phyloP scores from a whole-genome alignment of 2,113 vertebrate genomes.

The Cynoglossus semilaevis region DNA sequence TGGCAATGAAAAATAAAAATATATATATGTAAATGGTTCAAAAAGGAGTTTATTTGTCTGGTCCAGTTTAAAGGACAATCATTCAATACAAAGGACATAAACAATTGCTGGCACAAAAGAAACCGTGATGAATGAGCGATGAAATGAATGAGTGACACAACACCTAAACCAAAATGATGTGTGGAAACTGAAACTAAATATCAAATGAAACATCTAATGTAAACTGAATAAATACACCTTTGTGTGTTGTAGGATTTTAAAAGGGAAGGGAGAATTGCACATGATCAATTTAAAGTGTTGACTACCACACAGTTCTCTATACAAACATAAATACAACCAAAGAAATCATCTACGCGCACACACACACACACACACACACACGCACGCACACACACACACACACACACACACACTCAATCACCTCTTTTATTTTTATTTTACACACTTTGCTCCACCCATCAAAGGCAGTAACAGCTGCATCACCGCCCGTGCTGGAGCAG shows the following conservation, averaged over 20 bases:
- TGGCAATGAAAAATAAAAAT: constrained; percentile 28
- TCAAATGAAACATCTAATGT: constrained; percentile 57
- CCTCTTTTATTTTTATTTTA: constrained; percentile 21
- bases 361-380: constrained; percentile 28
- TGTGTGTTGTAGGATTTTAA: constrained; percentile 45
- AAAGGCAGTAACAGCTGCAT: constrained; percentile 59
- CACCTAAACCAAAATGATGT: constrained; percentile 54
- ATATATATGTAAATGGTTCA: constrained; percentile 56
- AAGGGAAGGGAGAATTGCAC: constrained; percentile 67
- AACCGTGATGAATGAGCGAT: constrained; percentile 60
- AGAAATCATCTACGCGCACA: neutral
- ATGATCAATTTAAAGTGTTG: constrained; percentile 67
- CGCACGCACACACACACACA: constrained; percentile 31
- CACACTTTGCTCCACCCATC: constrained; percentile 50
- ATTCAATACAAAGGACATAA: constrained; percentile 62
- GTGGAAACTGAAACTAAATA: constrained; percentile 67
- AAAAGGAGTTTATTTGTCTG: constrained; percentile 76
- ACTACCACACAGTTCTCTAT: constrained; percentile 60
- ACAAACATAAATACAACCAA: constrained; percentile 64
- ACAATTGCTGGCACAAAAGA: constrained; percentile 60
- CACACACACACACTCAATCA: constrained; percentile 30
- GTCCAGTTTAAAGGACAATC: constrained; percentile 66
- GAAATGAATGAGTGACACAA: constrained; percentile 67
- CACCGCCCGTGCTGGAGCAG: constrained; percentile 40
- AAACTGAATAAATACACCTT: constrained; percentile 78